phyloP scores from a whole-genome alignment of 2,888 invertebrate genomes.

The Sepiola atlantica region DNA sequence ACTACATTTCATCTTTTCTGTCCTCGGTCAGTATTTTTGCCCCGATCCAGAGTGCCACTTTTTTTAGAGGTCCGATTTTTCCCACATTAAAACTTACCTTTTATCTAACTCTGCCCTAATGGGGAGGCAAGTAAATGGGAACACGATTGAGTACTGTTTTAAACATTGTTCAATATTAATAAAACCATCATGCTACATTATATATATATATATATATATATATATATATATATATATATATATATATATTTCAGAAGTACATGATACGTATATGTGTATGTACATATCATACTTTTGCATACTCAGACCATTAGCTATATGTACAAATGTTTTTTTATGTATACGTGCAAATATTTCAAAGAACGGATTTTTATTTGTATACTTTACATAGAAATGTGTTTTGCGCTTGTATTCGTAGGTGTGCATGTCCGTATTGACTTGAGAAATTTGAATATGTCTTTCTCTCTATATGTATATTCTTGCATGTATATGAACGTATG shows the following conservation, averaged over 20 bases:
- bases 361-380: too few species aligned
- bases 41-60: too few species aligned
- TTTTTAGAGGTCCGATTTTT: too few species aligned
- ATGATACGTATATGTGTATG: background rate
- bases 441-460: background rate
- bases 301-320: background rate
- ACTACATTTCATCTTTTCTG: too few species aligned
- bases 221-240: conserved; percentile 34
- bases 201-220: background rate
- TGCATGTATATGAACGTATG: too few species aligned
- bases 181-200: background rate
- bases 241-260: background rate
- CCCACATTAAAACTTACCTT: too few species aligned
- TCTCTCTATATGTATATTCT: too few species aligned
- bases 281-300: background rate
- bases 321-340: background rate
- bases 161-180: background rate
- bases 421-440: background rate
- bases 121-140: too few species aligned
- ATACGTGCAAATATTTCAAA: too few species aligned
- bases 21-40: too few species aligned
- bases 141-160: background rate
- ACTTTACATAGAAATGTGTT: background rate
- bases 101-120: too few species aligned
- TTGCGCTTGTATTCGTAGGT: background rate